Percentiles rank a stretch among this genome's conserved stretches.
phyloP scores from a whole-genome alignment of 2,888 invertebrate genomes.

The Heliconius ismenius region DNA sequence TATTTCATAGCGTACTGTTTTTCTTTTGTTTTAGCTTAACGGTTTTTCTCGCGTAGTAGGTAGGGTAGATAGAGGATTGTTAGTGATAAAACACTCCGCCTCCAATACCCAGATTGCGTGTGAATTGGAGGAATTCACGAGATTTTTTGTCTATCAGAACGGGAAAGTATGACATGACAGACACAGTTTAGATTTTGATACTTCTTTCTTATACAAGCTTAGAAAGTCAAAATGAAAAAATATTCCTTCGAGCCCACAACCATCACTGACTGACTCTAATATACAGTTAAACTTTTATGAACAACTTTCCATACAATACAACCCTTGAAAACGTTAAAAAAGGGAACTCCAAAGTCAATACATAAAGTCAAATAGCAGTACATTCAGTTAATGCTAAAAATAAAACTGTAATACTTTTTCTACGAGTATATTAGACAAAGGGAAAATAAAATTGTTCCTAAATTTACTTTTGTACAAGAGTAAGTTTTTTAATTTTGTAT shows the following conservation, averaged over 20 bases:
- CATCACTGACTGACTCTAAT: not conserved
- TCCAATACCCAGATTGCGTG: too few species aligned
- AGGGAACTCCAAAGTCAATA: slow-evolving; percentile 7
- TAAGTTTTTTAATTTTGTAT: not conserved
- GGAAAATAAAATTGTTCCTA: not conserved
- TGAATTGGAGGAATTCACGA: too few species aligned
- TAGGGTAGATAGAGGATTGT: too few species aligned
- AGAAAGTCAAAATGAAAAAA: not conserved
- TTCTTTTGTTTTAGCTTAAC: not conserved
- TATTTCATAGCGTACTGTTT: not conserved
- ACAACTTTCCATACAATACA: not conserved
- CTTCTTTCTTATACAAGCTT: not conserved
- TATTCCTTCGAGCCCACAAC: not conserved
- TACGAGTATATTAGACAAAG: not conserved
- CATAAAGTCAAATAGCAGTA: slow-evolving; percentile 14
- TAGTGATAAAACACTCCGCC: too few species aligned
- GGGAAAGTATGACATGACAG: too few species aligned
- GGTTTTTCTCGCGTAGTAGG: too few species aligned
- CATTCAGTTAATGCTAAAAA: slow-evolving; percentile 16
- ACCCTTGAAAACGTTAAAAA: not conserved
- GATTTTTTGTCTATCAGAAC: too few species aligned
- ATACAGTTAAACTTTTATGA: not conserved
- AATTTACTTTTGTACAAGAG: not conserved
- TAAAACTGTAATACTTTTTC: slow-evolving; percentile 11
- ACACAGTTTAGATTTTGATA: too few species aligned